Base-by-base conservation (phyloP, 2,113 vertebrate genomes). In the Pycnonotus jocosus region DNA sequence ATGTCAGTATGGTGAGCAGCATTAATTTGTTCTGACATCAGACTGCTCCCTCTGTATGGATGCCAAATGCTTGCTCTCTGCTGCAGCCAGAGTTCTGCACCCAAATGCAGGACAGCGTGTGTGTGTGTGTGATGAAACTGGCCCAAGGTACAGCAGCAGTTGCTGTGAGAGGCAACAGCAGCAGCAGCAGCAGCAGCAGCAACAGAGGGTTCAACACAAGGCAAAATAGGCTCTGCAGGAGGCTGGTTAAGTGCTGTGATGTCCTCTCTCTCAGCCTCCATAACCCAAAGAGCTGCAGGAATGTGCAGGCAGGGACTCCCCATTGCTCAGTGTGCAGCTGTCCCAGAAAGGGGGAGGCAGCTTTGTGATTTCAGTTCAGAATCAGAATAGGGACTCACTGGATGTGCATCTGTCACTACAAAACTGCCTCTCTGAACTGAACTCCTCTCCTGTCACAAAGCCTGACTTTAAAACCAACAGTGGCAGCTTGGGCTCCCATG, bases 11-110 rank as follows among this genome's bases (percentile, higher is more conserved):
- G 90, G 92, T 27, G 85, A 92, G 72, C 51, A 47, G 68, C 24
- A 1, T 60, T 96, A 80, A 95, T 95, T 94, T 88, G 85, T 73
- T 78, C 93, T 93, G 93, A 96, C 88, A 90, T 73, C 90, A n/a
- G 68, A 60, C 58, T 2, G 4, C 44, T 90, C 62, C 58, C 62
- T 83, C 0, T 0, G 22, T 7, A 0, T 0, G 4, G 50, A 24
- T 62, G 44, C 76, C 58, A 80, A 73, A 74, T 15, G 51, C 64
- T 80, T 18, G 37, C 64, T 73, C 45, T 56, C 47, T 62, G 15
- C 60, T 64, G 64, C 47, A 44, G 83, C 61, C 73, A 37, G 60
- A 66, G 35, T 2, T 7, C 37, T 54, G 78, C 44, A 40, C 42
- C 71, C 62, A 21, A 60, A 33, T 0, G 1, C 47, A 15, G 68